phyloP scores from a whole-genome alignment of 2,888 invertebrate genomes.

The Papilio elwesi region DNA sequence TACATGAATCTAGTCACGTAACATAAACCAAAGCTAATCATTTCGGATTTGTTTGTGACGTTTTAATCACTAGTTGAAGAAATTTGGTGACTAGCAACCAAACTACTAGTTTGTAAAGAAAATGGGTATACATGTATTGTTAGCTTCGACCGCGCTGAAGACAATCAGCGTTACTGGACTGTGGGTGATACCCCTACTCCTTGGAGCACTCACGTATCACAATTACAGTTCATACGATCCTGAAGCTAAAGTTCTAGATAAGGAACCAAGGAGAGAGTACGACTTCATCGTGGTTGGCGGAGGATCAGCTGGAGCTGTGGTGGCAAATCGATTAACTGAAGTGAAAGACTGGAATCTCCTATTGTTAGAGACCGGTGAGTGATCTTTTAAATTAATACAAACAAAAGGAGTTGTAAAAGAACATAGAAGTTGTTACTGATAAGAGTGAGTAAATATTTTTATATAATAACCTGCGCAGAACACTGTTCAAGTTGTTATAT shows the following conservation, averaged over 20 bases:
- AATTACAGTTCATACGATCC: slow-evolving; percentile 92
- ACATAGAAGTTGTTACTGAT: not conserved
- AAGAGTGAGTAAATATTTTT: not conserved
- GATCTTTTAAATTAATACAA: not conserved
- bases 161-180: slow-evolving; percentile 91
- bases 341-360: slow-evolving; percentile 90
- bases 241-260: slow-evolving; percentile 89
- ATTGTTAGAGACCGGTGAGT: slow-evolving; percentile 88
- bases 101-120: slow-evolving; percentile 28
- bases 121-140: slow-evolving; percentile 90
- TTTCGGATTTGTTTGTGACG: slow-evolving; percentile 17
- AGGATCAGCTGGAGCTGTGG: slow-evolving; percentile 95
- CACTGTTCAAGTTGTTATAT: too few species aligned
- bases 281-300: slow-evolving; percentile 94
- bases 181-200: slow-evolving; percentile 92
- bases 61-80: not conserved
- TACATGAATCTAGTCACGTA: slow-evolving; percentile 56
- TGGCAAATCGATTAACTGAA: slow-evolving; percentile 92
- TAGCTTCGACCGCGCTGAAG: slow-evolving; percentile 91
- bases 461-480: too few species aligned
- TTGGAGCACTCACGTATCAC: slow-evolving; percentile 92
- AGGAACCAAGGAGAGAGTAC: slow-evolving; percentile 89
- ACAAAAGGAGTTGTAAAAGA: not conserved
- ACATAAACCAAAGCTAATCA: slow-evolving; percentile 41
- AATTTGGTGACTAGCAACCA: not conserved